Conservation (phyloP, 2,888 invertebrate species). For the Drosophila testacea region DNA sequence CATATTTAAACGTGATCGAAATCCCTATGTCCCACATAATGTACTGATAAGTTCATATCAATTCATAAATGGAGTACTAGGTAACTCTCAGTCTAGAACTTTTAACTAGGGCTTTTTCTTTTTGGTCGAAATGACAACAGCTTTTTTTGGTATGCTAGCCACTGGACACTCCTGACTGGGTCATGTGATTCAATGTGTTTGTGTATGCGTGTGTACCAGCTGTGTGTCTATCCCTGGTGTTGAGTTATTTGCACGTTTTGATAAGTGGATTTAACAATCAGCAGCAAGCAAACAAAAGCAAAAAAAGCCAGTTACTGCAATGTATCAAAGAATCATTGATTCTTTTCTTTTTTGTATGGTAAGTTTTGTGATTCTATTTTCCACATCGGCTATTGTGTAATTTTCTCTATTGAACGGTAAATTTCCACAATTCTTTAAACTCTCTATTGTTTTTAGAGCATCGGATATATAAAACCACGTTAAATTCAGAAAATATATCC, state of each 20-base stretch:
- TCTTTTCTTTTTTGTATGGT: slow-evolving; percentile 12
- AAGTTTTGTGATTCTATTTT: background rate
- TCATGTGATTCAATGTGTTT: slow-evolving; percentile 44
- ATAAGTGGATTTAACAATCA: slow-evolving; percentile 75
- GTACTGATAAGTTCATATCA: too few species aligned
- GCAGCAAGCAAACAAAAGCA: slow-evolving; percentile 22
- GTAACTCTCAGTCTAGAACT: slow-evolving; percentile 1
- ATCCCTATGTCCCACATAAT: too few species aligned
- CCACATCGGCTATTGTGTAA: background rate
- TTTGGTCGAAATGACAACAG: slow-evolving; percentile 35
- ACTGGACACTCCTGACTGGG: slow-evolving; percentile 59
- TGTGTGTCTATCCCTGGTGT: slow-evolving; percentile 58
- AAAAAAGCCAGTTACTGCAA: slow-evolving; percentile 12
- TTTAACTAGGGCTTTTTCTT: background rate
- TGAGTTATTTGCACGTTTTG: slow-evolving; percentile 79
- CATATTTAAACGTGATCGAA: too few species aligned
- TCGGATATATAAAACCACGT: too few species aligned
- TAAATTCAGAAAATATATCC: too few species aligned
- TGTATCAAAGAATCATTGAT: slow-evolving; percentile 19
- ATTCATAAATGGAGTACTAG: background rate
- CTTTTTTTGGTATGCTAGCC: slow-evolving; percentile 58
- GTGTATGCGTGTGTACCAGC: slow-evolving; percentile 31
- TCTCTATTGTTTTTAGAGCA: too few species aligned
- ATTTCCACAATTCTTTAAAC: background rate
- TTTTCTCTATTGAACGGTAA: slow-evolving; percentile 7